Base-by-base conservation (phyloP, 2,797 vertebrate species). In the Loris lydekkerianus region DNA sequence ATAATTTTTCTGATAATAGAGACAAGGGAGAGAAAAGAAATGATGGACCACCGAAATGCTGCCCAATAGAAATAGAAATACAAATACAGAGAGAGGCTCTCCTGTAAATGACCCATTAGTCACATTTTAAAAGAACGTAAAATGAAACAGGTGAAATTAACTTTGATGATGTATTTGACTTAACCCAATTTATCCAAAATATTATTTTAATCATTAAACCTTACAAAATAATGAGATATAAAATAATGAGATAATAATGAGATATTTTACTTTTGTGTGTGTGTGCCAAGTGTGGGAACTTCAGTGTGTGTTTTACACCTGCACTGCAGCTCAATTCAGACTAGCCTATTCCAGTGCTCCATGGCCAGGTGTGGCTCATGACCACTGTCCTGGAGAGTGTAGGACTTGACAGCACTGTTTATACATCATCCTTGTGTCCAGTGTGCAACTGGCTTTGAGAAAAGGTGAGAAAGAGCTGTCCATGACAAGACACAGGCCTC, bases 41-140 rank as follows among this genome's bases (percentile, higher is more conserved):
- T 3, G 6, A 9, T 0, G 5, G 3, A 5, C 43, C 9, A 10
- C 0, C 2, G 34, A 2, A 18, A 0, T 0, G 0, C 31, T 11
- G 3, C 75, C 56, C 5, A 0, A 0, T 25, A 14, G 34, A 78
- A 49, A 40, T 40, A 40, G 40, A 40, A 40, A 40, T 40, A 40
- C 40, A 40, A 49, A 65, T 0, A 17, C 0, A 2, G 5, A 1
- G 11, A 77, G 27, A 9, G n/a, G 3, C 0, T 10, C 2, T 0
- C 0, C 0, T 0, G 3, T 27, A 72, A 60, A 63, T 1, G 10
- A 72, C 43, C 53, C 61, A 13, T 72, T 93, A 43, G 37, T 46
- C 4, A 21, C 27, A 1, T 86, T 89, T 43, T 70, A 53, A 67
- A 86, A 84, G 31, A 77, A 37, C 3, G 1, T 61, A 40, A 92